These are phyloP conservation scores for Scytalopus superciliaris DNA, from an alignment of 2,113 vertebrate genomes.

Conservation along the genomic window DNA sequence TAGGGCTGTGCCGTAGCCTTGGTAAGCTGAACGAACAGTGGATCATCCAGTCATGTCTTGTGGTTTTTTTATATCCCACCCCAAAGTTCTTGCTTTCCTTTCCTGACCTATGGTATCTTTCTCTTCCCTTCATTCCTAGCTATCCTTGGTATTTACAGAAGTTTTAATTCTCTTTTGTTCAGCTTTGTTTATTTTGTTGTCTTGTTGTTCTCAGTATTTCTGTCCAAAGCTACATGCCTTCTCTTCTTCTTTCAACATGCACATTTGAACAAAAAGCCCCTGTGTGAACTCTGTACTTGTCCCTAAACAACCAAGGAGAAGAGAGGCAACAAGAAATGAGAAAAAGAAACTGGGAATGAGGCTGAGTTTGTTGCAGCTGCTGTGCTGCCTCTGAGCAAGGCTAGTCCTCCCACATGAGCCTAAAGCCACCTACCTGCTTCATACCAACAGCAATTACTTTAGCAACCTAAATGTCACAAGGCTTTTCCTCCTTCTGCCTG, in stretches of 20 bases:
- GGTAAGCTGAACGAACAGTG: neutral
- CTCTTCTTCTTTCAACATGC: neutral
- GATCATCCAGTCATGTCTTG: neutral
- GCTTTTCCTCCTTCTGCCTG: neutral
- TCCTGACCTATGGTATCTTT: neutral
- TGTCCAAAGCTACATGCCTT: neutral
- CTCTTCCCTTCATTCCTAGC: neutral
- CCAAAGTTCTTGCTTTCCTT: neutral
- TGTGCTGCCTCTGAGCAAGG: neutral
- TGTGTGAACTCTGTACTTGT: neutral
- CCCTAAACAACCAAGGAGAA: neutral
- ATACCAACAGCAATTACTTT: neutral
- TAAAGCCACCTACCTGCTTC: neutral
- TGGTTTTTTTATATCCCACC: neutral
- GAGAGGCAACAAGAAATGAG: neutral
- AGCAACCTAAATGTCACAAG: neutral
- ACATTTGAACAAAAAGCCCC: neutral
- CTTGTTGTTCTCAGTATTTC: neutral
- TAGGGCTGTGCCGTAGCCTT: fast-evolving
- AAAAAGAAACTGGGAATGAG: neutral
- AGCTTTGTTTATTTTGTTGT: neutral
- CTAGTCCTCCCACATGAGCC: neutral
- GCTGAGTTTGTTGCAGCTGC: neutral
- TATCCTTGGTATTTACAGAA: conserved; percentile 19
- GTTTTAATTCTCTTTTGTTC: neutral